Percentiles rank a stretch among this genome's conserved stretches.
These are phyloP conservation scores for Phylloscopus collybita DNA, from an alignment of 2,797 vertebrate genomes.

Conservation along the genomic window DNA sequence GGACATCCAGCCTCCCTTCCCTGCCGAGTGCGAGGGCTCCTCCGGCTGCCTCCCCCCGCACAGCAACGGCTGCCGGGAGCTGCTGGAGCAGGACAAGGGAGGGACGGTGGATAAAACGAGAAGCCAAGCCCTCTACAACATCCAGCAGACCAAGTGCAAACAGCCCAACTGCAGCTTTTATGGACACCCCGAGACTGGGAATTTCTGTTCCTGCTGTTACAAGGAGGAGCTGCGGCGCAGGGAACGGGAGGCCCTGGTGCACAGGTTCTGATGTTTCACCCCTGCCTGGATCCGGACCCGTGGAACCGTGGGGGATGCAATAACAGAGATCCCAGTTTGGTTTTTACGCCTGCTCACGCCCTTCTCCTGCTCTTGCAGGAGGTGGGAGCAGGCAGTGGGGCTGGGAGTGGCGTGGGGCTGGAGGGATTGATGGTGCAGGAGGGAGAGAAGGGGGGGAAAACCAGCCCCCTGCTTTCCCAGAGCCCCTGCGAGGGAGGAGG, in stretches of 20 bases:
- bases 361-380: background rate
- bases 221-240: conserved; percentile 88
- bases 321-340: background rate
- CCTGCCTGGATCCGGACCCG: background rate
- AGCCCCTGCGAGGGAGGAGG: background rate
- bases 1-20: conserved; percentile 77
- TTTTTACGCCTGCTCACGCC: fast-evolving
- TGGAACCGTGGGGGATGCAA: conserved; percentile 41
- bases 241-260: conserved; percentile 83
- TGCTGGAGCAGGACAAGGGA: conserved; percentile 57
- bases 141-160: conserved; percentile 90
- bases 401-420: background rate
- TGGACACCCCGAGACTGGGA: conserved; percentile 92
- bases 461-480: background rate
- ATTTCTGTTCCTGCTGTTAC: conserved; percentile 98
- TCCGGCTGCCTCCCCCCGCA: background rate
- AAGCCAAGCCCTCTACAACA: conserved; percentile 31
- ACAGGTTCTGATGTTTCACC: conserved; percentile 84
- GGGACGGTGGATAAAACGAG: conserved; percentile 74
- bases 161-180: conserved; percentile 93
- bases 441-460: background rate
- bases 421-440: background rate
- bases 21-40: conserved; percentile 37
- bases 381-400: background rate
- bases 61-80: conserved; percentile 85